Evolutionary conservation across 1,140 invertebrate genomes (phyloP).

Genomic region (Solen grandis): DNA sequence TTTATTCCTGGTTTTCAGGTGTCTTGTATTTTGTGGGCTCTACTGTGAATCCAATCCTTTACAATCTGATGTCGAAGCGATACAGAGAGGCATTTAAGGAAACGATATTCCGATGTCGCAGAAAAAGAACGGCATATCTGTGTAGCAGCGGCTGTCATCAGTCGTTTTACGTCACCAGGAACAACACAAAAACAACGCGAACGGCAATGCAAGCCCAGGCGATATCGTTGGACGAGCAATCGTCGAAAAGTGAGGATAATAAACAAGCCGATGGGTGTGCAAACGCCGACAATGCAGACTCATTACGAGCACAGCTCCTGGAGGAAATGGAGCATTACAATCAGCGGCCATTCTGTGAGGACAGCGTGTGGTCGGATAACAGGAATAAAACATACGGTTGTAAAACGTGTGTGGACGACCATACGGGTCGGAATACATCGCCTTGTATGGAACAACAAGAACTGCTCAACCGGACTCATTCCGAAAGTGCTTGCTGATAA

Average conservation of each 20-base stretch:
- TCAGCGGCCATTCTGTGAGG: background rate
- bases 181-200: background rate
- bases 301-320: constrained; percentile 4
- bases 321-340: constrained; percentile 5
- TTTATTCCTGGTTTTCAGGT: constrained; percentile 63
- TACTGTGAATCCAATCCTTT: constrained; percentile 85
- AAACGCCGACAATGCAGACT: constrained; percentile 30
- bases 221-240: background rate
- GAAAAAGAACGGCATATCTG: constrained; percentile 11
- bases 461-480: constrained; percentile 7
- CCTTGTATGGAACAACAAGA: constrained; percentile 22
- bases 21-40: constrained; percentile 84
- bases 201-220: background rate
- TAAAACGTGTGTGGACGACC: constrained; percentile 22
- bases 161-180: constrained; percentile 32
- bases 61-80: constrained; percentile 84
- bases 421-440: background rate
- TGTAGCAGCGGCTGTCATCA: constrained; percentile 37
- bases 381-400: constrained; percentile 25
- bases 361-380: constrained; percentile 10
- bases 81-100: constrained; percentile 83
- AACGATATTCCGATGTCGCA: constrained; percentile 64
- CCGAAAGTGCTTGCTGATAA: constrained; percentile 46
- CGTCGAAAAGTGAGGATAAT: constrained; percentile 31
- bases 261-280: constrained; percentile 27